phyloP scores from a whole-genome alignment of 2,797 vertebrate genomes.

The Chromobotia macracanthus region DNA sequence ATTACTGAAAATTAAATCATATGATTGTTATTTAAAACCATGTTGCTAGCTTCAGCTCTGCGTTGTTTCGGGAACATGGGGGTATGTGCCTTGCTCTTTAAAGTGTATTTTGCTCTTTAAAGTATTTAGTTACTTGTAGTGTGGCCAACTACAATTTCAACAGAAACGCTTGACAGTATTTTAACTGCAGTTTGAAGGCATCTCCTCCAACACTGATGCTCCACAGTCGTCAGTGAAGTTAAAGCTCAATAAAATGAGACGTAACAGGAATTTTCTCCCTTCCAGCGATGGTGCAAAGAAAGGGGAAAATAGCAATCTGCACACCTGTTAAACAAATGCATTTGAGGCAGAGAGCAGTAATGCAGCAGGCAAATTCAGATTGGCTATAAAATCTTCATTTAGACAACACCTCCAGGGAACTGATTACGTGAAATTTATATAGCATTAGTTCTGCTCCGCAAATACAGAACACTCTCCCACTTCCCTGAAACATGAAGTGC shows the following conservation, averaged over 20 bases:
- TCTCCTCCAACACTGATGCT: not conserved
- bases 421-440: slow-evolving; percentile 82
- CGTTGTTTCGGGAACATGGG: no score
- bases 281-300: slow-evolving; percentile 20
- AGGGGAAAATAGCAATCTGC: slow-evolving; percentile 62
- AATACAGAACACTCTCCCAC: slow-evolving; percentile 78
- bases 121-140: not conserved
- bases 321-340: slow-evolving; percentile 81
- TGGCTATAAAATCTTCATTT: slow-evolving; percentile 82
- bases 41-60: no score
- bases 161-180: slow-evolving; percentile 6
- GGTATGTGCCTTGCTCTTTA: no score
- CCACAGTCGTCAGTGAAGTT: slow-evolving; percentile 68
- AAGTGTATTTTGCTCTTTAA: not conserved
- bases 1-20: no score
- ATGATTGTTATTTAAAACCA: no score
- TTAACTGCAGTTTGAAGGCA: slow-evolving; percentile 7
- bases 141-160: not conserved
- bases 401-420: slow-evolving; percentile 75
- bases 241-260: slow-evolving; percentile 79
- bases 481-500: slow-evolving; percentile 80
- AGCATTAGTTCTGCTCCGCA: slow-evolving; percentile 82
- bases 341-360: slow-evolving; percentile 77
- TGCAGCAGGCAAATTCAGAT: slow-evolving; percentile 79
- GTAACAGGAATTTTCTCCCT: slow-evolving; percentile 66